Conservation (phyloP, 2,113 vertebrate genomes). For the Coptodon rendalli region DNA sequence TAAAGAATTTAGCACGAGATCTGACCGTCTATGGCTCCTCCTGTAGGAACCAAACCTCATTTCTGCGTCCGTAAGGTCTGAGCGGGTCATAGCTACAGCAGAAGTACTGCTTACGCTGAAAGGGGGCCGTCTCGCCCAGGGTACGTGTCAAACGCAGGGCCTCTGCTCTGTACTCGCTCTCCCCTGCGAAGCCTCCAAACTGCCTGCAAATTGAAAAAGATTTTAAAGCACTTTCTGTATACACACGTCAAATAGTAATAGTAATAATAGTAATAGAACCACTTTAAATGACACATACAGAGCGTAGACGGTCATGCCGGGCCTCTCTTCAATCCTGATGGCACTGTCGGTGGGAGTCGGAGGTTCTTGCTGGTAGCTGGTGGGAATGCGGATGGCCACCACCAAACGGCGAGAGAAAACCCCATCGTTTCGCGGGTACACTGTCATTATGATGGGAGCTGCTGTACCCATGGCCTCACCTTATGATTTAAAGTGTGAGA, state of each 20-base stretch:
- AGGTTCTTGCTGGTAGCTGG: constrained; percentile 74
- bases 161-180: constrained; percentile 75
- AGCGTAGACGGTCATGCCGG: constrained; percentile 82
- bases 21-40: constrained; percentile 58
- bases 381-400: constrained; percentile 79
- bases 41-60: constrained; percentile 90
- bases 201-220: constrained; percentile 65
- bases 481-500: constrained; percentile 13
- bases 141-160: constrained; percentile 77
- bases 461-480: constrained; percentile 85
- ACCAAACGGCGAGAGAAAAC: constrained; percentile 81
- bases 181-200: constrained; percentile 88
- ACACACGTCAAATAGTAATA: not conserved
- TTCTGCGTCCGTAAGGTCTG: constrained; percentile 85
- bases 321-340: constrained; percentile 79
- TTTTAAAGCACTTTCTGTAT: not conserved
- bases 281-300: constrained; percentile 66
- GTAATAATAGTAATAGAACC: not conserved
- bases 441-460: constrained; percentile 79
- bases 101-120: constrained; percentile 78
- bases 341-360: constrained; percentile 75
- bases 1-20: not conserved
- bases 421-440: constrained; percentile 80
- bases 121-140: constrained; percentile 79
- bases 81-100: constrained; percentile 86